Percentiles rank a stretch among this genome's conserved stretches.
Conservation (phyloP, 2,888 invertebrate genomes). For the Cyclophora punctaria region DNA sequence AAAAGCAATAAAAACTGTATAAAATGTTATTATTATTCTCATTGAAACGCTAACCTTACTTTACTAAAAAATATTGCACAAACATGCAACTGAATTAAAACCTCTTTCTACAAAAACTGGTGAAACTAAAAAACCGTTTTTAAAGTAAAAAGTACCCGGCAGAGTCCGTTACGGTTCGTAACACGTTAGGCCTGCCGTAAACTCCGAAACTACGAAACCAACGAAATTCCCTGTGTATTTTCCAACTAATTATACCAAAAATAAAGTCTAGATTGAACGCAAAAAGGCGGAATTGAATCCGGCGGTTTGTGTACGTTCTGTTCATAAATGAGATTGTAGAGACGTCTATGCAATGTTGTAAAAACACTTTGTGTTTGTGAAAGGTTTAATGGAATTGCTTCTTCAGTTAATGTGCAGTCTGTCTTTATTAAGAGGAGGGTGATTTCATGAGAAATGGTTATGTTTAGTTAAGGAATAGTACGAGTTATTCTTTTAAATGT, state of each 20-base stretch:
- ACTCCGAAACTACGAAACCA: constrained; percentile 1
- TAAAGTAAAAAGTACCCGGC: too few species aligned
- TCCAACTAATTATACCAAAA: constrained; percentile 30
- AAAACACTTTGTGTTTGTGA: background rate
- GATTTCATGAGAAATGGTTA: too few species aligned
- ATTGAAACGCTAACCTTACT: too few species aligned
- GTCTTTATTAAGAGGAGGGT: too few species aligned
- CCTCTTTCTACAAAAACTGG: too few species aligned
- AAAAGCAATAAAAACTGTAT: too few species aligned
- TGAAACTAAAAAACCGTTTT: too few species aligned
- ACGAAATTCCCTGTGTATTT: background rate
- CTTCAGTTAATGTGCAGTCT: background rate
- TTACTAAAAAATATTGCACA: too few species aligned
- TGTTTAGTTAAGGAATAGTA: too few species aligned
- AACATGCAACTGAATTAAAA: too few species aligned
- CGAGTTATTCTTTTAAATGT: too few species aligned
- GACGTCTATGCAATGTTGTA: constrained; percentile 12
- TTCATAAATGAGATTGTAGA: constrained; percentile 24
- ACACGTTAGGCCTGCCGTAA: constrained; percentile 6
- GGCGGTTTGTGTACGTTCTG: constrained; percentile 21
- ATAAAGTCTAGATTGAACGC: constrained; percentile 24
- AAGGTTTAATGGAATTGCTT: background rate
- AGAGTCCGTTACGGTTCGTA: constrained; percentile 1
- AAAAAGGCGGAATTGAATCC: constrained; percentile 25
- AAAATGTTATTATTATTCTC: too few species aligned